Evolutionary conservation across 2,113 vertebrate genomes (phyloP).

Genomic region (Ictalurus punctatus): DNA sequence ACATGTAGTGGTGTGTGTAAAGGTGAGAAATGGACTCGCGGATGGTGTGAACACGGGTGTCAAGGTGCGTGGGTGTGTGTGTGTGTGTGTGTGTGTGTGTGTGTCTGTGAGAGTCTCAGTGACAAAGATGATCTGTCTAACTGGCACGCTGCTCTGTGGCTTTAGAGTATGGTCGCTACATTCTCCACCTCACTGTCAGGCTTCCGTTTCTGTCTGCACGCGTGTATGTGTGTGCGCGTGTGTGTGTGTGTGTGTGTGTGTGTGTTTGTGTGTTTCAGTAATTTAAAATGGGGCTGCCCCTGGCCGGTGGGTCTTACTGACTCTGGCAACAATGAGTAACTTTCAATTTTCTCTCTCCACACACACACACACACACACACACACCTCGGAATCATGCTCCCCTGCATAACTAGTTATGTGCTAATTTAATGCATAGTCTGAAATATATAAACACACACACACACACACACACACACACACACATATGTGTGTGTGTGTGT

Average conservation of each 20-base stretch:
- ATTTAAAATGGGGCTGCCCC: conserved; percentile 32
- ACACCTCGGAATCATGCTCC: neutral
- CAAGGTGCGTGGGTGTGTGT: neutral
- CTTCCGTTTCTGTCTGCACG: conserved; percentile 53
- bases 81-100: conserved; percentile 9
- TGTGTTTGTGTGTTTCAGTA: conserved; percentile 34
- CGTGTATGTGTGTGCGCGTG: conserved; percentile 41
- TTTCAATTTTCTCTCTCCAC: neutral
- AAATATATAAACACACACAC: too few relatives aligned
- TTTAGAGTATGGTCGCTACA: conserved; percentile 72
- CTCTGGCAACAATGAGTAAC: conserved; percentile 40
- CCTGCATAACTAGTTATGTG: neutral
- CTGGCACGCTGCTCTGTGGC: conserved; percentile 56
- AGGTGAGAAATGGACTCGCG: neutral
- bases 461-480: too few relatives aligned
- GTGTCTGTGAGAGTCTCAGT: neutral
- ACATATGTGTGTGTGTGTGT: neutral
- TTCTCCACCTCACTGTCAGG: conserved; percentile 68
- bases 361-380: neutral
- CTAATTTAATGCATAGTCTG: neutral
- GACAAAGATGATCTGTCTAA: neutral
- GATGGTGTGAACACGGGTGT: neutral
- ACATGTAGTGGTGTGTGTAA: neutral
- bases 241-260: conserved; percentile 6
- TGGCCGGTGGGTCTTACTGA: conserved; percentile 6